Percentiles rank a stretch among this genome's conserved stretches.
Evolutionary conservation across 2,888 invertebrate genomes (phyloP).

Genomic region (Orthonychiurus folsomi): DNA sequence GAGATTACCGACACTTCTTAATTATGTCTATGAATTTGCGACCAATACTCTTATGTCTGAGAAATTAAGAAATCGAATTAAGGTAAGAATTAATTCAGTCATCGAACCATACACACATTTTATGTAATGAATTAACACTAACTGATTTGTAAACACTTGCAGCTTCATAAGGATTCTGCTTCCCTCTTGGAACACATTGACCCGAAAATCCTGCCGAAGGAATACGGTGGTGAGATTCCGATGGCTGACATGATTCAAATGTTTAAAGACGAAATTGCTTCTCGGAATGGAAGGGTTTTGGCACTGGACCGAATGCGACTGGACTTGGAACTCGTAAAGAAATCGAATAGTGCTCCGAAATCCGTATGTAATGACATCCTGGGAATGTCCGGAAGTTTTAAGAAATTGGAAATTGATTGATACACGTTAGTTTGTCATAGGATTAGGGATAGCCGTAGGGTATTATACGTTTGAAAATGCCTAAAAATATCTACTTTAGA

Average conservation of each 20-base stretch:
- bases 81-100: constrained; percentile 47
- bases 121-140: constrained; percentile 12
- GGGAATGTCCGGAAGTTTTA: constrained; percentile 38
- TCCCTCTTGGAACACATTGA: constrained; percentile 64
- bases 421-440: neutral
- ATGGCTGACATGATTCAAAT: constrained; percentile 67
- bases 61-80: constrained; percentile 61
- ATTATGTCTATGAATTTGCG: constrained; percentile 66
- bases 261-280: constrained; percentile 61
- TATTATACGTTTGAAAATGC: too few species aligned
- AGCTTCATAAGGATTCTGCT: constrained; percentile 66
- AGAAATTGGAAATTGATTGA: constrained; percentile 38
- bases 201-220: constrained; percentile 65
- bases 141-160: constrained; percentile 40
- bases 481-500: too few species aligned
- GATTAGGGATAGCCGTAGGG: neutral
- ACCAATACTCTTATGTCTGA: constrained; percentile 55
- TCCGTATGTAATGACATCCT: constrained; percentile 31
- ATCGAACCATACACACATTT: constrained; percentile 7
- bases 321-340: constrained; percentile 39
- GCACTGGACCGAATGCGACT: constrained; percentile 63
- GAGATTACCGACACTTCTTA: constrained; percentile 62
- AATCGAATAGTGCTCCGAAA: constrained; percentile 21
- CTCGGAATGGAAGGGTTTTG: constrained; percentile 53
- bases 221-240: constrained; percentile 74